Conservation (phyloP, 1,140 invertebrate species). For the Zaprionus capensis region DNA sequence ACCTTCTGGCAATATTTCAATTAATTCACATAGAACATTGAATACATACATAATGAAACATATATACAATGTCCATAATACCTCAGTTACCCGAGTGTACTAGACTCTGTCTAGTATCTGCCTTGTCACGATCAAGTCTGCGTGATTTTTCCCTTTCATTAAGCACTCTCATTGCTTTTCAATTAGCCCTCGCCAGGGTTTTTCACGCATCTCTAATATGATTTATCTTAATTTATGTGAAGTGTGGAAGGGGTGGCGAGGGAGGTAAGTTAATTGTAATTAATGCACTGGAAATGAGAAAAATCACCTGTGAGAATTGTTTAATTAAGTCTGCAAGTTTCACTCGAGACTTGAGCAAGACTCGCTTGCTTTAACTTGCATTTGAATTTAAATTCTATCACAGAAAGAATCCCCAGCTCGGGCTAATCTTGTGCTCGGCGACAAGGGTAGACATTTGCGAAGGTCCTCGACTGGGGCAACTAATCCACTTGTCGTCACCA, state of each 20-base stretch:
- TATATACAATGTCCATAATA: conserved; percentile 3
- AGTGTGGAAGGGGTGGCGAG: neutral
- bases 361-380: conserved; percentile 13
- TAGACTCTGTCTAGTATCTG: neutral
- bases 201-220: conserved; percentile 59
- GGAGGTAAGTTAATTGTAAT: conserved; percentile 53
- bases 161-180: conserved; percentile 48
- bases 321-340: conserved; percentile 79
- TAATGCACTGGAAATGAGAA: conserved; percentile 66
- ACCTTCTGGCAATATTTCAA: conserved; percentile 67
- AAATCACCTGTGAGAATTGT: conserved; percentile 58
- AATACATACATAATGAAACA: conserved; percentile 45
- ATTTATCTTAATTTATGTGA: conserved; percentile 70
- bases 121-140: conserved; percentile 35
- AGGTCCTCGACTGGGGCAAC: conserved; percentile 7
- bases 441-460: conserved; percentile 66
- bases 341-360: conserved; percentile 49
- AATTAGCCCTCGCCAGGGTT: conserved; percentile 28
- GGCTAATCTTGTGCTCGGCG: conserved; percentile 50
- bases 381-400: conserved; percentile 25
- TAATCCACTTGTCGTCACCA: conserved; percentile 50
- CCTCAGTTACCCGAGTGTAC: neutral
- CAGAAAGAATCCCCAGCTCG: neutral
- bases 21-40: conserved; percentile 60
- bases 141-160: conserved; percentile 70